Percentiles rank a stretch among this genome's conserved stretches.
Conservation (phyloP, 1,140 invertebrate genomes). For the Campoletis sonorensis region DNA sequence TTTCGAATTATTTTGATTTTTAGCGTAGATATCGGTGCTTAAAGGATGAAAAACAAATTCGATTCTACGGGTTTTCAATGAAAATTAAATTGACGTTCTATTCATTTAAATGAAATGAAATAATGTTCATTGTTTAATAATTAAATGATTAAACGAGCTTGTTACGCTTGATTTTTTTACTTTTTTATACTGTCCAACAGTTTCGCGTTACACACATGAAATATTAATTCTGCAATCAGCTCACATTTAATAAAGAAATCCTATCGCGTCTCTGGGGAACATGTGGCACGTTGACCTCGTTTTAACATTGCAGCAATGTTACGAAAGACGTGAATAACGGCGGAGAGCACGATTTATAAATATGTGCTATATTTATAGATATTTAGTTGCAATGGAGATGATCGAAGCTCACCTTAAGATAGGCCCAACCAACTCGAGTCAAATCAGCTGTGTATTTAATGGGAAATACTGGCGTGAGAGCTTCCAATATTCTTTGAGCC, state of each 20-base stretch:
- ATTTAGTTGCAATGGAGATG: not conserved
- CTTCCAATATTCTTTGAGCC: conserved; percentile 83
- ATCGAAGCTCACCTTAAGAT: conserved; percentile 79
- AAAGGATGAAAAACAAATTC: no score
- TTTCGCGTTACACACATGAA: not conserved
- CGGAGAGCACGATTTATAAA: not conserved
- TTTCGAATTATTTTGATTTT: no score
- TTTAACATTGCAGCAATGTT: conserved; percentile 13
- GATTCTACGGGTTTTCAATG: no score
- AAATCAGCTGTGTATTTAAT: conserved; percentile 79
- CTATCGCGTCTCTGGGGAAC: conserved; percentile 5
- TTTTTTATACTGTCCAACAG: not conserved
- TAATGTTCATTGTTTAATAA: not conserved
- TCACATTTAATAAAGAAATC: conserved; percentile 5
- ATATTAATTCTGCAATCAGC: conserved; percentile 2
- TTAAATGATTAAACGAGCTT: not conserved
- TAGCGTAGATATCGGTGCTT: no score
- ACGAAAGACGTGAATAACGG: conserved; percentile 25
- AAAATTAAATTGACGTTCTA: no score
- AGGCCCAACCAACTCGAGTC: conserved; percentile 82
- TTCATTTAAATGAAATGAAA: no score
- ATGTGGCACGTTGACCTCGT: conserved; percentile 24
- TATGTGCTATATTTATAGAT: conserved; percentile 6
- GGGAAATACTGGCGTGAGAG: conserved; percentile 79
- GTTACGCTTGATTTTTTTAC: not conserved